Evolutionary conservation across 1,140 invertebrate species (phyloP), one percentile per base, ranked within the genome.

Genomic region (Zaprionus ghesquierei): DNA sequence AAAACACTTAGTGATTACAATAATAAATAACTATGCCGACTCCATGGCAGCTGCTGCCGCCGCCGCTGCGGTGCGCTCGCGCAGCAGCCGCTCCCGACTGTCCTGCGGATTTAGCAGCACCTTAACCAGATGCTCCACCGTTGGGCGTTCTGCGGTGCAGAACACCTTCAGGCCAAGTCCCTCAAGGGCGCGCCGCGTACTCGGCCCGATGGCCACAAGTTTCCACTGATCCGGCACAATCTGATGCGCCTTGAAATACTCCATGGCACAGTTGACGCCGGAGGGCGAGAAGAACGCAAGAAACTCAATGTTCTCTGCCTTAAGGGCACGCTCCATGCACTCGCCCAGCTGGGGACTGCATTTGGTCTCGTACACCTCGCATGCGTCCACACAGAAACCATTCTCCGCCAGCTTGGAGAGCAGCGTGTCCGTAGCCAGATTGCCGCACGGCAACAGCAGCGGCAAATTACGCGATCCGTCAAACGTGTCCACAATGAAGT

Each of bases 241-340:
- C 25, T 85, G 77, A 18, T 77, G 76, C 5, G 77, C 68, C 27
- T 64, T 75, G 20, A 91, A 90, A 63, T 90, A 87, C 22, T 92
- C 86, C 22, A 75, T 27, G 2, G 79, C 77, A 58, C 81, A 92
- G 41, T 89, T 91, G 2, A 92, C 89, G 0, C 93, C 93, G 0
- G 93, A 94, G 0, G 93, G 93, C 33, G 93, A 94, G 56, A 94
- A 94, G 85, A 94, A 94, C 6, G 93, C 93, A 68, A 94, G 76
- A 51, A 92, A 93, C 41, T 92, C 92, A 0, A 93, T 91, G 27
- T 91, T 92, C 1, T 91, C 78, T 22, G 59, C 38, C 38, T 92
- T 89, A 6, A 94, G 70, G n/a, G 92, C 92, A 6, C 70, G 71
- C 38, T 92, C 93, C 61, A 94, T 82, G 64, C 92, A 92, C 4